Base-by-base conservation (phyloP, 2,113 vertebrate genomes). In the Stigmatopora nigra region DNA sequence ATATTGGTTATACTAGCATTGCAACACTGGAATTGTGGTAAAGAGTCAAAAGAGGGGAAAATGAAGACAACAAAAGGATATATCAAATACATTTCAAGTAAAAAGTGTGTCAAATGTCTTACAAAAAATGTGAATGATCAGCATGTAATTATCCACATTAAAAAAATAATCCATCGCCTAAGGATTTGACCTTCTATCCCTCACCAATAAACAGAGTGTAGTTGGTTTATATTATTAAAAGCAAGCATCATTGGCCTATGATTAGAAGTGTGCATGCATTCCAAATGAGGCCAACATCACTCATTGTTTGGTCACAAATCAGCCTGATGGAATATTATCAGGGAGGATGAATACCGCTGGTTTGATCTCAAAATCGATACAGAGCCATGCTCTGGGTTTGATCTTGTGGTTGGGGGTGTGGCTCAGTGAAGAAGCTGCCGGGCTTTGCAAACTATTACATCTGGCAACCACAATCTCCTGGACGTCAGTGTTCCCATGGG, bases 321-420 rank as follows among this genome's bases (percentile, higher is more conserved):
- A 56, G 44, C 49, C 60, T 64, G 38, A 47, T 25, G 25, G 35
- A 64, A 61, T 52, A 65, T 60, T 17, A 65, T 25, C n/a, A 17
- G 49, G 31, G 38, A 19, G 35, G 16, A 60, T 41, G 36, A 60
- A 17, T 17, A 60, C 17, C 35, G 57, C 57, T 19, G 57, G 36
- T 60, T 59, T 59, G 57, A 59, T 59, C 57, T 41, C 36, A 19
- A n/a, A 10, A 60, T 60, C 57, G 36, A 60, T 60, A 17, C 16
- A 41, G 57, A 10, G 36, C 57, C 17, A 41, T 7, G 36, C n/a
- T 41, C 35, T 41, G 35, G 57, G 57, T 60, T 60, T 60, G 36
- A 44, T 19, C 36, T 60, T 10, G 11, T 17, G 17, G 16, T 60
- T 60, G 35, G 57, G 17, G 19, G 8, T 17, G 5, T 4, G 38